Evolutionary conservation across 64 coral and sea anemone genomes (phyloP).

Genomic region (Orbicella faveolata): DNA sequence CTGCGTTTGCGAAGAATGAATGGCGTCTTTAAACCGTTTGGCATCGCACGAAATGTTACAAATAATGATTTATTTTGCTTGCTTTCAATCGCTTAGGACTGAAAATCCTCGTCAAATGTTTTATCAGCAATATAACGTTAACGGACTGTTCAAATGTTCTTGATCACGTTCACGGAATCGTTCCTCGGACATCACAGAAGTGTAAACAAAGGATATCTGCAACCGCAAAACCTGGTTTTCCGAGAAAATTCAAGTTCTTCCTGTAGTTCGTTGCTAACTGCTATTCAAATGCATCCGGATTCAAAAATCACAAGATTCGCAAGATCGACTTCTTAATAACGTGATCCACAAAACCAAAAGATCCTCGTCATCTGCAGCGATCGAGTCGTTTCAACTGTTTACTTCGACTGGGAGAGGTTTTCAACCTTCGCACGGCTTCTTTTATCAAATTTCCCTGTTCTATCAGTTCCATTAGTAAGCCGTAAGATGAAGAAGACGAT

Average conservation of each 20-base stretch:
- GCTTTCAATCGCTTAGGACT: not conserved
- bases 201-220: conserved; percentile 36
- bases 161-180: not conserved
- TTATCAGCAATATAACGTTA: not conserved
- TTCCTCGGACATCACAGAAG: not conserved
- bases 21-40: conserved; percentile 1
- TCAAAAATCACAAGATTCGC: not conserved
- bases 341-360: not conserved
- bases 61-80: not conserved
- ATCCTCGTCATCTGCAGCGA: conserved; percentile 46
- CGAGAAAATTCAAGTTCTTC: conserved; percentile 9
- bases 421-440: conserved; percentile 81
- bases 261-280: not conserved
- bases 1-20: not conserved
- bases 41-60: conserved; percentile 1
- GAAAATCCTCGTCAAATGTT: conserved; percentile 4
- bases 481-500: conserved; percentile 85
- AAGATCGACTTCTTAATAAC: not conserved
- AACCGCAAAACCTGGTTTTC: conserved; percentile 22
- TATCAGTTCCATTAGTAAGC: conserved; percentile 71
- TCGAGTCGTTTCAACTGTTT: conserved; percentile 93
- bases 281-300: not conserved
- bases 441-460: conserved; percentile 84
- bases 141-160: conserved; percentile 3
- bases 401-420: conserved; percentile 46